Conservation (phyloP, 2,888 invertebrate species). For the Lissocephala sabroskyi region DNA sequence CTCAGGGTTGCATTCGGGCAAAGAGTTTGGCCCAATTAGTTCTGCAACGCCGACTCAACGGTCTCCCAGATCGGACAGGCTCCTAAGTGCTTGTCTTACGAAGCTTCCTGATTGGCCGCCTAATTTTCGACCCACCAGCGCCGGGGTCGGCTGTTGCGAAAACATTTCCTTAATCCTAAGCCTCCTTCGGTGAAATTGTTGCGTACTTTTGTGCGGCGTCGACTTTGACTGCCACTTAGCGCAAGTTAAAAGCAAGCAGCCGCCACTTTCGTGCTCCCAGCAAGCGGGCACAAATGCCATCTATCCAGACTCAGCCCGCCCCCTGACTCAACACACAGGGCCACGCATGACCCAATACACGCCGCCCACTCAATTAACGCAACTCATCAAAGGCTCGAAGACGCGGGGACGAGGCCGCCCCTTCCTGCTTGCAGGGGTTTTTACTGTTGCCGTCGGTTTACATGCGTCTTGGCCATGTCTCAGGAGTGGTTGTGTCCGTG, state of each 20-base stretch:
- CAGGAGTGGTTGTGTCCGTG: constrained; percentile 3
- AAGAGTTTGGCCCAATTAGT: too few species aligned
- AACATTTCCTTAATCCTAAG: too few species aligned
- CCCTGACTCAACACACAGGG: neutral
- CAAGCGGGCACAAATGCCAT: constrained; percentile 9
- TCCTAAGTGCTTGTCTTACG: too few species aligned
- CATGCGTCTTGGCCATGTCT: neutral
- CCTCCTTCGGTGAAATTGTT: constrained; percentile 39
- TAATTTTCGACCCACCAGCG: too few species aligned
- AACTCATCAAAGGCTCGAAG: constrained; percentile 36
- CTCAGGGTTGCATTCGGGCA: too few species aligned
- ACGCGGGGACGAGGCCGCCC: too few species aligned
- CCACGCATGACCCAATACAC: constrained; percentile 8
- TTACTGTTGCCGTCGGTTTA: neutral
- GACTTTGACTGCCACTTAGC: constrained; percentile 28
- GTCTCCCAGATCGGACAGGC: too few species aligned
- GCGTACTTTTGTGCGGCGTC: constrained; percentile 36
- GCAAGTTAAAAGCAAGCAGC: constrained; percentile 22
- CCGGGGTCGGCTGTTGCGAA: too few species aligned
- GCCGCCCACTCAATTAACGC: constrained; percentile 64
- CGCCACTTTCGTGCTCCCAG: constrained; percentile 45
- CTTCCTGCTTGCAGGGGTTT: too few species aligned
- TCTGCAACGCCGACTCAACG: too few species aligned
- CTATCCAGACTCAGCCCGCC: constrained; percentile 9
- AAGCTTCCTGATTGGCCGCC: too few species aligned